phyloP scores from a whole-genome alignment of 2,113 vertebrate species.

The Muscicapa adusta region DNA sequence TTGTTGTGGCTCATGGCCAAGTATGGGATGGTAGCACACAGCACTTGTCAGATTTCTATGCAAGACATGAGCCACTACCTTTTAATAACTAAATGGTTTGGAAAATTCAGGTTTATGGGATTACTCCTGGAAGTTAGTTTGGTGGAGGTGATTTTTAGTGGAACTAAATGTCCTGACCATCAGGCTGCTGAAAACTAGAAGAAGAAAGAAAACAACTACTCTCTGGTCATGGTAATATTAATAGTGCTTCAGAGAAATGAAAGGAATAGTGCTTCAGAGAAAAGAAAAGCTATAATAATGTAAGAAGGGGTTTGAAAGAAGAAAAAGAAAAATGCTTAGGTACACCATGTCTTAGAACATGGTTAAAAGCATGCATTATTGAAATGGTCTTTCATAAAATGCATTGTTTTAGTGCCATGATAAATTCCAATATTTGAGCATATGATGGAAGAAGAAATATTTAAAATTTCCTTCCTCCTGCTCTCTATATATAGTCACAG shows the following conservation, averaged over 20 bases:
- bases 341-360: background rate
- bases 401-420: background rate
- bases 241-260: background rate
- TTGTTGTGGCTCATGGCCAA: background rate
- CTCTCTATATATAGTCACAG: background rate
- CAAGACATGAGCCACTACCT: background rate
- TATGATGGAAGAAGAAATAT: background rate
- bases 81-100: background rate
- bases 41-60: background rate
- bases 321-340: background rate
- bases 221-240: background rate
- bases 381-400: background rate
- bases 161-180: background rate
- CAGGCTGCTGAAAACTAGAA: background rate
- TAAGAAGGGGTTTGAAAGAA: background rate
- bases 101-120: background rate
- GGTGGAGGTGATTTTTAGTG: background rate
- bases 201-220: background rate
- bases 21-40: background rate
- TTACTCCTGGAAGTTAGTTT: background rate
- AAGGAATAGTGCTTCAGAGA: background rate
- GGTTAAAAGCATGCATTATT: constrained; percentile 4
- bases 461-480: background rate
- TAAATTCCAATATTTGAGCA: background rate
- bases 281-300: background rate